Evolutionary conservation across 2,888 invertebrate genomes (phyloP).

Genomic region (Cordilura impudica): DNA sequence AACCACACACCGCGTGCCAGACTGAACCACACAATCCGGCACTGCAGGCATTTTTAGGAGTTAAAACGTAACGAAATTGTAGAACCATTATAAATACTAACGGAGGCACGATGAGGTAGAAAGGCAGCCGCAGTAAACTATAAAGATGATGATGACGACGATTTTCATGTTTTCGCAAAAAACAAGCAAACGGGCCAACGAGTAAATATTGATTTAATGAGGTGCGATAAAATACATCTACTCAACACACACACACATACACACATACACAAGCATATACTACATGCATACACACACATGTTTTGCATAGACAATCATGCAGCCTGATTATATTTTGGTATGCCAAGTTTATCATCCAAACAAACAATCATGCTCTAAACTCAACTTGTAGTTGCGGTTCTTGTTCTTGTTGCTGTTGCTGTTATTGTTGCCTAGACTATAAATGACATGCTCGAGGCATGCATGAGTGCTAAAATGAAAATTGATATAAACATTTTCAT

Average conservation of each 20-base stretch:
- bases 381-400: constrained; percentile 20
- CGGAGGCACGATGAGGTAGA: constrained; percentile 30
- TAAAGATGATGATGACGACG: constrained; percentile 41
- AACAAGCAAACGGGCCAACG: constrained; percentile 63
- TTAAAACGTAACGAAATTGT: constrained; percentile 36
- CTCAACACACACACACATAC: background rate
- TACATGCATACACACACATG: background rate
- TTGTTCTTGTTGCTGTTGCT: constrained; percentile 4
- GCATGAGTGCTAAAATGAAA: constrained; percentile 62
- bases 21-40: constrained; percentile 21
- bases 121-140: constrained; percentile 26
- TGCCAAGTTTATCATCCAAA: constrained; percentile 54
- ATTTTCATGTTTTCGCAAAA: constrained; percentile 54
- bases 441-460: constrained; percentile 60
- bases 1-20: constrained; percentile 57
- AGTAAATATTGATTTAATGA: constrained; percentile 73
- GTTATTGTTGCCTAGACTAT: constrained; percentile 51
- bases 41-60: constrained; percentile 37
- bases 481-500: constrained; percentile 63
- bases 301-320: constrained; percentile 19
- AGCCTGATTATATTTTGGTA: constrained; percentile 57
- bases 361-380: constrained; percentile 37
- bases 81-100: constrained; percentile 28
- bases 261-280: background rate
- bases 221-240: constrained; percentile 69